These are phyloP conservation scores for Phalacrocorax pelagicus DNA, from an alignment of 2,113 vertebrate genomes.

Conservation along the genomic window DNA sequence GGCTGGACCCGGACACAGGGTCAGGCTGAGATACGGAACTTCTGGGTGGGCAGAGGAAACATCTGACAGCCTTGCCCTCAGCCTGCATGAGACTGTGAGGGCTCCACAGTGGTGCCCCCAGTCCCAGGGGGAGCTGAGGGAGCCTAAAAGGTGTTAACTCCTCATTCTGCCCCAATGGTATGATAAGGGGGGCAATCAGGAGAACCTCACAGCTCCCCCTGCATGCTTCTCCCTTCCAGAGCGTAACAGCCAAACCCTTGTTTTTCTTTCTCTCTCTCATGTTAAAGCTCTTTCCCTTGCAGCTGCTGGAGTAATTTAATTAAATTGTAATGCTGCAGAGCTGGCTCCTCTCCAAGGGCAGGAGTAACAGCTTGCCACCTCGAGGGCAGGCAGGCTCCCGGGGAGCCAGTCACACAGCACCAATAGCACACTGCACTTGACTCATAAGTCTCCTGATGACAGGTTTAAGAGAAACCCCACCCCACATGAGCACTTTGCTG, in stretches of 20 bases:
- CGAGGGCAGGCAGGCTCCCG: neutral
- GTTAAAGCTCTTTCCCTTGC: neutral
- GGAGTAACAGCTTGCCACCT: conserved; percentile 38
- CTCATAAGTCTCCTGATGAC: neutral
- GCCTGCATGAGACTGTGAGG: neutral
- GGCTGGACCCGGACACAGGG: accelerated
- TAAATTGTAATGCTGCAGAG: neutral
- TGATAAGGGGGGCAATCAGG: accelerated
- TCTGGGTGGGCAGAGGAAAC: neutral
- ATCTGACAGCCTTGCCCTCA: neutral
- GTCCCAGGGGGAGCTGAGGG: no score
- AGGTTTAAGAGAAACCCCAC: neutral
- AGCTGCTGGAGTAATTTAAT: conserved; percentile 38
- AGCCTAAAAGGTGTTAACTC: neutral
- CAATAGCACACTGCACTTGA: neutral
- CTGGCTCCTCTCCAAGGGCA: conserved; percentile 47
- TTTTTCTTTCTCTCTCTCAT: neutral
- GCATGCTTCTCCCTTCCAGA: neutral
- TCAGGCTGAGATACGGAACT: neutral
- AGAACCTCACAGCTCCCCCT: neutral
- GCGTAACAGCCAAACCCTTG: neutral
- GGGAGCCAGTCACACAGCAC: neutral
- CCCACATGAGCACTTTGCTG: accelerated
- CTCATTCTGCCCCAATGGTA: accelerated
- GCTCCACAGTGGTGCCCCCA: neutral